Evolutionary conservation across 2,888 invertebrate genomes (phyloP).

Genomic region (Orthosia incerta): DNA sequence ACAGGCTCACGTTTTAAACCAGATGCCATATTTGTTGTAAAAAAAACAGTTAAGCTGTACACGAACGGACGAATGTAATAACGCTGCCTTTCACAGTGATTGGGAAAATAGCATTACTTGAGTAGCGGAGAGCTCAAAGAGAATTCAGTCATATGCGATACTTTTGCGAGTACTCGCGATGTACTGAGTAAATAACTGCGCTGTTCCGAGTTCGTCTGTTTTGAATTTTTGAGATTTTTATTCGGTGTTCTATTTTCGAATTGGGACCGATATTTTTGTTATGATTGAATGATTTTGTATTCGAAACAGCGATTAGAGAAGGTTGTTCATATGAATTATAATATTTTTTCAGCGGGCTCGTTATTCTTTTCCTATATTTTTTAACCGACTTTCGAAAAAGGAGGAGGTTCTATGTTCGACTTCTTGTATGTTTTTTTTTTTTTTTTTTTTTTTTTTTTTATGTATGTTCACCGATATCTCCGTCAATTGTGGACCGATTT

Average conservation of each 20-base stretch:
- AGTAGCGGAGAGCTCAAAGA: conserved; percentile 58
- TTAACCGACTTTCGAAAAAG: too few species aligned
- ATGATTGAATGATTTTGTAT: conserved; percentile 7
- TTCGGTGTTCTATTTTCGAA: conserved; percentile 35
- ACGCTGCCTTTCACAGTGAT: conserved; percentile 63
- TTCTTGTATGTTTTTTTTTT: too few species aligned
- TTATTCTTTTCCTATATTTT: too few species aligned
- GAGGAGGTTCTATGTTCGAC: too few species aligned
- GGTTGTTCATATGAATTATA: background rate
- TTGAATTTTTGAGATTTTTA: conserved; percentile 42
- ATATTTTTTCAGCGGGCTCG: too few species aligned
- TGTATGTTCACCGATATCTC: too few species aligned
- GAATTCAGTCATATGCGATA: conserved; percentile 60
- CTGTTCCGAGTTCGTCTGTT: conserved; percentile 12
- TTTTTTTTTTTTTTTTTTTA: too few species aligned
- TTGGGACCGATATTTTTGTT: background rate
- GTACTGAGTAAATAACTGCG: conserved; percentile 34
- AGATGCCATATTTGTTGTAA: conserved; percentile 15
- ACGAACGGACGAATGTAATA: conserved; percentile 50
- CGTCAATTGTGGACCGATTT: too few species aligned
- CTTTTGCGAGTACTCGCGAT: conserved; percentile 41
- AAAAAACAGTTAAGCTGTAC: conserved; percentile 41
- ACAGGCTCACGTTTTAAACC: conserved; percentile 19
- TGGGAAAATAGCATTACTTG: conserved; percentile 64
- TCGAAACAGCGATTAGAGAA: background rate